Conservation (phyloP, 1,140 invertebrate genomes). For the Homalodisca vitripennis region DNA sequence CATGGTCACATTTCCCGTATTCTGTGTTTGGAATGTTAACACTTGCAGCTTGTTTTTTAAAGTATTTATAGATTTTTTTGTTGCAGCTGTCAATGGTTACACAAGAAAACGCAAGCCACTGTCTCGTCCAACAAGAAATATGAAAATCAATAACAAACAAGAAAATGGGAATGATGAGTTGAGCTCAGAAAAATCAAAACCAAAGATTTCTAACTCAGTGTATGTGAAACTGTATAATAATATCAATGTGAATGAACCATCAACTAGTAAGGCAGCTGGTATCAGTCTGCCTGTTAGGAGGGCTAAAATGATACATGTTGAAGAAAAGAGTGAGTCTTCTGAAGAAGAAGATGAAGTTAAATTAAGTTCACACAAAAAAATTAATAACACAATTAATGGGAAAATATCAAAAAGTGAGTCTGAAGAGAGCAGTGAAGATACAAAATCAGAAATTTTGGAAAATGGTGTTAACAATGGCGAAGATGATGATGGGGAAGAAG, state of each 20-base stretch:
- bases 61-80: neutral
- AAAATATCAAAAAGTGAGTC: neutral
- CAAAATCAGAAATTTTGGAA: neutral
- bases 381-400: neutral
- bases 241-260: neutral
- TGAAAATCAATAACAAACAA: neutral
- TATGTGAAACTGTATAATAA: neutral
- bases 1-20: too few relatives aligned
- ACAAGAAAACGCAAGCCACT: neutral
- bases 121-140: neutral
- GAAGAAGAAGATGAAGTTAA: constrained; percentile 25
- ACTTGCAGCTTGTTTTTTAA: too few relatives aligned
- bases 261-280: neutral
- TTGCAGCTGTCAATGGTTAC: constrained; percentile 1
- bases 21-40: too few relatives aligned
- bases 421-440: neutral
- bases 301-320: constrained; percentile 21
- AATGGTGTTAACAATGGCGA: neutral
- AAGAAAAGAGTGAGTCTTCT: constrained; percentile 15
- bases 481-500: constrained; percentile 37
- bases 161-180: constrained; percentile 11
- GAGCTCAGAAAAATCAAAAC: constrained; percentile 31
- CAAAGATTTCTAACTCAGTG: constrained; percentile 26
- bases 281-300: constrained; percentile 22
- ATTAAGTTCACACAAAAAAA: constrained; percentile 28